Evolutionary conservation across 2,113 vertebrate genomes (phyloP).

Genomic region (Glaucidium brasilianum): DNA sequence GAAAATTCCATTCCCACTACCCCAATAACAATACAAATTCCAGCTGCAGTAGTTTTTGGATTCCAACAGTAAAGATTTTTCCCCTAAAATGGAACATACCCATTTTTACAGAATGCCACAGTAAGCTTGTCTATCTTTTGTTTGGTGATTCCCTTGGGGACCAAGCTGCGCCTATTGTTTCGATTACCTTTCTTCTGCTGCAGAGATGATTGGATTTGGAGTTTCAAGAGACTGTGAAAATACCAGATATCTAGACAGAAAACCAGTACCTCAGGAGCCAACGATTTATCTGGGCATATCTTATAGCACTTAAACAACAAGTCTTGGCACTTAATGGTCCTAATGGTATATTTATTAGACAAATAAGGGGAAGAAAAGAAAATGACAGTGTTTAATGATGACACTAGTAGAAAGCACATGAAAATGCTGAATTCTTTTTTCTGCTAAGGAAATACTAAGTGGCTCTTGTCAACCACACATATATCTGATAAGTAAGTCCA

Average conservation of each 20-base stretch:
- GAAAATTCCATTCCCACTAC: not conserved
- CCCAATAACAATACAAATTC: not conserved
- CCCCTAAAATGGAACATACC: not conserved
- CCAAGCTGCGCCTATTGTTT: not conserved
- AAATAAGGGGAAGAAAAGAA: conserved; percentile 34
- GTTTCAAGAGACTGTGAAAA: conserved; percentile 23
- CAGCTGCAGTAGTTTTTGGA: not conserved
- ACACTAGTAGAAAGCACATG: not conserved
- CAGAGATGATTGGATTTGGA: conserved; percentile 37
- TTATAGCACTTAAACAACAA: conserved; percentile 55
- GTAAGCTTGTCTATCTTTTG: not conserved
- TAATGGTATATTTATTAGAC: conserved; percentile 59
- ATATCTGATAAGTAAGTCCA: conserved; percentile 12
- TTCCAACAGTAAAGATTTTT: not conserved
- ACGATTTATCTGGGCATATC: not conserved
- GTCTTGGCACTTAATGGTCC: conserved; percentile 10
- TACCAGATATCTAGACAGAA: conserved; percentile 42
- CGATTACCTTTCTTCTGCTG: conserved; percentile 37
- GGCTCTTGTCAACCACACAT: not conserved
- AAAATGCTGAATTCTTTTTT: conserved; percentile 31
- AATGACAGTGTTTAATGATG: conserved; percentile 52
- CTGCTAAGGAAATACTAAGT: conserved; percentile 15
- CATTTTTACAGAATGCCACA: not conserved
- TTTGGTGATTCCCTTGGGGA: not conserved
- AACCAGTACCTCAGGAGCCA: conserved; percentile 36